These are phyloP conservation scores for Sitophilus oryzae DNA, from an alignment of 1,140 invertebrate species.

Conservation along the genomic window DNA sequence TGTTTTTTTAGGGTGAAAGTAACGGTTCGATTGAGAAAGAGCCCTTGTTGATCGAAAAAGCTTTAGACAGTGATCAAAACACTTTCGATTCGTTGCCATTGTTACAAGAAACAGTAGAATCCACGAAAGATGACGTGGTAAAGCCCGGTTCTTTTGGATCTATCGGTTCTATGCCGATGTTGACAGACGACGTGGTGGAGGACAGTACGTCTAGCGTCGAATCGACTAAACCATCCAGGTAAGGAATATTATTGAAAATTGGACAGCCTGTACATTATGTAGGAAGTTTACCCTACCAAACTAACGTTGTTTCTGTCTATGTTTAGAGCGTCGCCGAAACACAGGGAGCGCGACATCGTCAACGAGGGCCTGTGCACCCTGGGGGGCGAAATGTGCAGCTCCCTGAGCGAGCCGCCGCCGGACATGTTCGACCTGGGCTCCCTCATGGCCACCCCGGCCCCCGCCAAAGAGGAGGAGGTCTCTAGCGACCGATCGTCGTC, in stretches of 20 bases:
- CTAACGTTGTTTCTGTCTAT: neutral
- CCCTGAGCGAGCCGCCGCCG: slow-evolving; percentile 42
- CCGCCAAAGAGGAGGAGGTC: slow-evolving; percentile 21
- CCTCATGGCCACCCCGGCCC: too few species aligned
- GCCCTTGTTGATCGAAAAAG: neutral
- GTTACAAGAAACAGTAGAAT: slow-evolving; percentile 3
- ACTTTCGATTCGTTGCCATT: slow-evolving; percentile 11
- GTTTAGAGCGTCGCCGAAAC: slow-evolving; percentile 11
- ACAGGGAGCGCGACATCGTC: slow-evolving; percentile 11
- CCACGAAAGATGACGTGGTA: slow-evolving; percentile 5
- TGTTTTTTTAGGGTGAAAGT: neutral
- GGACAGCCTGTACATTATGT: neutral
- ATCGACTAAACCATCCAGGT: slow-evolving; percentile 11
- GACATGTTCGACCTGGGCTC: slow-evolving; percentile 42
- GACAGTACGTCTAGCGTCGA: slow-evolving; percentile 14
- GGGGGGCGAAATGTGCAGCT: slow-evolving; percentile 41
- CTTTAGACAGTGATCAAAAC: neutral
- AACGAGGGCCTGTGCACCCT: slow-evolving; percentile 35
- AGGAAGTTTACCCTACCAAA: neutral
- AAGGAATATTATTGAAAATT: slow-evolving; percentile 1
- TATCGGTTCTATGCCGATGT: slow-evolving; percentile 26
- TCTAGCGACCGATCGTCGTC: slow-evolving; percentile 27
- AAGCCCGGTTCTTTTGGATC: slow-evolving; percentile 9
- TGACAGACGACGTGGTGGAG: slow-evolving; percentile 33
- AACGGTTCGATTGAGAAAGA: neutral